phyloP scores from a whole-genome alignment of 2,888 invertebrate genomes.

The Leucophenga montana region DNA sequence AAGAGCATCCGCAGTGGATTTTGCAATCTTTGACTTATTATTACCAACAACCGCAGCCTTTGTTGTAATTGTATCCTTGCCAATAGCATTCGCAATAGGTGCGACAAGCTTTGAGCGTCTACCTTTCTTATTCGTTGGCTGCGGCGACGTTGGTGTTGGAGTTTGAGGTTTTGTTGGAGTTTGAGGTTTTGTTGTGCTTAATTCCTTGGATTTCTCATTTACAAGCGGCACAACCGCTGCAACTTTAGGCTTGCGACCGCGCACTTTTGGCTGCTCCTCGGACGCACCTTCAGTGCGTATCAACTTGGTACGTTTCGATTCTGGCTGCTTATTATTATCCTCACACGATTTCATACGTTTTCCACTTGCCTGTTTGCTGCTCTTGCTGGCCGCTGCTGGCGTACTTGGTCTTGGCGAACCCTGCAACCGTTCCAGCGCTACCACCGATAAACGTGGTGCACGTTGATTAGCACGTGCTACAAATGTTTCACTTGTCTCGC shows the following conservation, averaged over 20 bases:
- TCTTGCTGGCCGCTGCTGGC: slow-evolving; percentile 35
- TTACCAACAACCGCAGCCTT: too few relatives aligned
- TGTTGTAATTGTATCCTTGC: too few relatives aligned
- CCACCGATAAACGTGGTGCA: slow-evolving; percentile 77
- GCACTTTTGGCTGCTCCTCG: slow-evolving; percentile 43
- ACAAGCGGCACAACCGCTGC: neutral
- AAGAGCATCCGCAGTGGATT: too few relatives aligned
- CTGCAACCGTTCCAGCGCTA: slow-evolving; percentile 78
- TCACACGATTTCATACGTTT: slow-evolving; percentile 29
- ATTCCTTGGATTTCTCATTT: neutral
- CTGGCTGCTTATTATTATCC: slow-evolving; percentile 19
- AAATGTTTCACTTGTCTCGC: slow-evolving; percentile 80
- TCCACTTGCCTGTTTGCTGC: slow-evolving; percentile 12
- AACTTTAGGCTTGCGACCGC: slow-evolving; percentile 39
- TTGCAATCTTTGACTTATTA: too few relatives aligned
- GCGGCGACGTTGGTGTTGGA: neutral
- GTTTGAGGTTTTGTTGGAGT: too few relatives aligned
- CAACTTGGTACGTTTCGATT: slow-evolving; percentile 2
- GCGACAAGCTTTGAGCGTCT: slow-evolving; percentile 29
- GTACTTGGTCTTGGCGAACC: slow-evolving; percentile 62
- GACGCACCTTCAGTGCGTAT: slow-evolving; percentile 26
- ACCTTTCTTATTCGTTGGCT: neutral
- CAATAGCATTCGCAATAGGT: slow-evolving; percentile 18
- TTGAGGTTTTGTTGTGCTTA: neutral
- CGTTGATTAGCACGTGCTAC: slow-evolving; percentile 75